These are phyloP conservation scores for Nesidiocoris tenuis DNA, from an alignment of 2,888 invertebrate genomes.

Conservation along the genomic window DNA sequence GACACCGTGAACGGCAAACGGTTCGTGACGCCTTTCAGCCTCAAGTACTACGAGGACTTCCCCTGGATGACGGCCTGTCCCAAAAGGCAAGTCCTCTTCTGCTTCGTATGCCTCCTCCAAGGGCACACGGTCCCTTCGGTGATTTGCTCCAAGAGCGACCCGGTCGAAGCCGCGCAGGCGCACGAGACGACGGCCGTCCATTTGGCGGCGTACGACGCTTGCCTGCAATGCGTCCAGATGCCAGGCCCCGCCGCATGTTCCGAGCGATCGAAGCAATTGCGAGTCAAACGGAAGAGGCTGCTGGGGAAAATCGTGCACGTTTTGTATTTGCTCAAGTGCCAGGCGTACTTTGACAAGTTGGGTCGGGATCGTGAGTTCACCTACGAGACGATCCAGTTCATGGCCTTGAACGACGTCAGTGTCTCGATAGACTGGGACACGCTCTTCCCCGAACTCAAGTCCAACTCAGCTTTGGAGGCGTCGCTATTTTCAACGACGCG, in stretches of 20 bases:
- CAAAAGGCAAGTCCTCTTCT: constrained; percentile 28
- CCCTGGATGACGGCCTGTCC: constrained; percentile 39
- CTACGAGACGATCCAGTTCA: constrained; percentile 4
- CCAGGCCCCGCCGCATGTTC: neutral
- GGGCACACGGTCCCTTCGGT: constrained; percentile 33
- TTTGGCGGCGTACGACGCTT: constrained; percentile 21
- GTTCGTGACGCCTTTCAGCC: constrained; percentile 15
- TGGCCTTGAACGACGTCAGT: constrained; percentile 16
- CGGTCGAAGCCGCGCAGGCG: constrained; percentile 26
- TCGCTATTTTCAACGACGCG: constrained; percentile 6
- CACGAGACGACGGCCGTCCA: constrained; percentile 19
- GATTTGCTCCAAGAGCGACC: constrained; percentile 17
- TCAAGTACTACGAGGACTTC: constrained; percentile 27
- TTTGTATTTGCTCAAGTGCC: constrained; percentile 27
- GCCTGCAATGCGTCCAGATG: neutral
- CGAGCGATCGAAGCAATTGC: neutral
- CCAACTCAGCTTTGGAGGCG: neutral
- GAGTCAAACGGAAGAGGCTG: constrained; percentile 7
- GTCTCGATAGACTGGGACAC: constrained; percentile 22
- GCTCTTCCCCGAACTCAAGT: constrained; percentile 18
- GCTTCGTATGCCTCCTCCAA: constrained; percentile 33
- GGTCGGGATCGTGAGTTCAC: neutral
- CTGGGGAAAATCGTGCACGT: constrained; percentile 22
- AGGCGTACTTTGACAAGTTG: constrained; percentile 15
- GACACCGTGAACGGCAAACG: constrained; percentile 24